Evolutionary conservation across 2,113 vertebrate species (phyloP), one percentile per base, ranked within the genome.

Genomic region (Melospiza melodia): DNA sequence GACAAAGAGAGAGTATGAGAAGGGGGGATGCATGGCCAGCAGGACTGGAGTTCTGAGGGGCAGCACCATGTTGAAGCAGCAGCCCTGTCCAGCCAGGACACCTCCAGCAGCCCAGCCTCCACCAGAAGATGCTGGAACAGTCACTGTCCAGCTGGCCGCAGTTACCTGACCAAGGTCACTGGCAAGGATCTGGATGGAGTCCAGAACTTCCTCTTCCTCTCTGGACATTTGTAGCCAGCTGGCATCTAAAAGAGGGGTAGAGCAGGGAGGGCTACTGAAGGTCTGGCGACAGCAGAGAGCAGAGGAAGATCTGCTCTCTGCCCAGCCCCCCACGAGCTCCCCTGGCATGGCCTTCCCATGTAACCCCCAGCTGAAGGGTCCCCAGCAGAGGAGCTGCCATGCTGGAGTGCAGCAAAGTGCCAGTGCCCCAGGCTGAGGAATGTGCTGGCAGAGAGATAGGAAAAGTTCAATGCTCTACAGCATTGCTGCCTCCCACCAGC

Each of bases 261-360:
- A 59, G 19, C 35, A 61, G 24, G 11, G 28, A 48, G 43, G 17
- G 23, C 52, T 48, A 27, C 11, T 33, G 43, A 28, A 59, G 35
- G 18, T 49, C 24, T 69, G 54, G 25, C 11, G 17, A 19, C 44
- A 49, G 54, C 19, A 33, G 24, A 51, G 65, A 59, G 54, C 54
- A 69, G 54, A 69, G 35, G 35, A 41, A 43, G 54, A n/a, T n/a
- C 44, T 59, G 35, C 44, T 51, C 44, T n/a, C 23, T 41, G 24
- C 12, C 65, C 55, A 61, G 28, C 2, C 11, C 23, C 30, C 41
- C 15, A 15, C 1, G 0, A 3, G 0, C 23, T 69, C 18, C 18
- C 35, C 54, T 59, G 44, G 23, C 35, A 82, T 6, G 54, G 11
- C 44, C 44, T 49, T 69, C 19, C 23, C 6, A 2, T 11, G 44